A percentile compares a stretch with the other conserved stretches of the same genome.
These are phyloP conservation scores for Linepithema humile DNA, from an alignment of 1,140 invertebrate genomes.

Conservation along the genomic window DNA sequence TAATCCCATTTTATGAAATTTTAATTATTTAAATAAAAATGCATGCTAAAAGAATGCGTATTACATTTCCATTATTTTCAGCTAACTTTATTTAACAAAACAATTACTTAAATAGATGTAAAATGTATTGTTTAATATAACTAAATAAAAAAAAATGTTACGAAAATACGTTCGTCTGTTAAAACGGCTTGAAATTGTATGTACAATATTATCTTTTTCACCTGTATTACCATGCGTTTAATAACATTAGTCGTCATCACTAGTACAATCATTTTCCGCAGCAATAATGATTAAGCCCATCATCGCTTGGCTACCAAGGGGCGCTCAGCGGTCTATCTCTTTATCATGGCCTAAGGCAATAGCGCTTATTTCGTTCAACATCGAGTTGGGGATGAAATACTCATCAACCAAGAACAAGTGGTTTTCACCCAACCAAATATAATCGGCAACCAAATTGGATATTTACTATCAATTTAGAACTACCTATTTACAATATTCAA, in stretches of 20 bases:
- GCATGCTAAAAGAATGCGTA: neutral
- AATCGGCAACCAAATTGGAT: neutral
- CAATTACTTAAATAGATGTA: neutral
- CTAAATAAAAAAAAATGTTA: neutral
- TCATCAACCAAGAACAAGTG: neutral
- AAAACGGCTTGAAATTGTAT: no score
- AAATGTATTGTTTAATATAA: neutral
- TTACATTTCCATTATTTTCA: no score
- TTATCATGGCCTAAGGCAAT: conserved; percentile 28
- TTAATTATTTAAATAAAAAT: no score
- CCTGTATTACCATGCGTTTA: no score
- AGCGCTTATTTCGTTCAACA: conserved; percentile 34
- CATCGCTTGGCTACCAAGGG: neutral
- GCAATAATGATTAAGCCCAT: conserved; percentile 6
- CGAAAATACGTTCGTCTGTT: neutral
- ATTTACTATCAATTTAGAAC: no score
- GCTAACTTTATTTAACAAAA: no score
- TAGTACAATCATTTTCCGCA: conserved; percentile 26
- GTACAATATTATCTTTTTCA: no score
- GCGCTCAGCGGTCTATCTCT: conserved; percentile 21
- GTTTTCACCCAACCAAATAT: conserved; percentile 4
- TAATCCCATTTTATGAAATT: neutral
- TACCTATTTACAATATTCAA: no score
- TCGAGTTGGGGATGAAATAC: conserved; percentile 30
- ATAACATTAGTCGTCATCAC: conserved; percentile 22